Percentiles rank a stretch among this genome's conserved stretches.
Conservation (phyloP, 2,113 vertebrate genomes). For the Natator depressus region DNA sequence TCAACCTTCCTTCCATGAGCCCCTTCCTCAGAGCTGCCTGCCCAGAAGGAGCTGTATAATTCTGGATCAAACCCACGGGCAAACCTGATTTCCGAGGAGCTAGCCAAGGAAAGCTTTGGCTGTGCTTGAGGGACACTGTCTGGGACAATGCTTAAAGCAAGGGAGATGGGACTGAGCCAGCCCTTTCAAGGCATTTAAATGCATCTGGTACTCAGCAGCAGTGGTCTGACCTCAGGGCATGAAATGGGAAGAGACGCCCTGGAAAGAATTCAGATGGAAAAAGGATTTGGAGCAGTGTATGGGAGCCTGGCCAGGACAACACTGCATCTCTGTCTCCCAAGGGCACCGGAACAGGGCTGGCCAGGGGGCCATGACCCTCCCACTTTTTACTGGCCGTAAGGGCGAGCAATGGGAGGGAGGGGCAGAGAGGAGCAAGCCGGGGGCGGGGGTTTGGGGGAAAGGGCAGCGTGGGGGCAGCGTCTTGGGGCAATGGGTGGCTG, state of each 20-base stretch:
- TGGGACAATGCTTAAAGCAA: fast-evolving
- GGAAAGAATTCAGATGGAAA: background rate
- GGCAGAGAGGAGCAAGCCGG: background rate
- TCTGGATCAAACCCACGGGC: background rate
- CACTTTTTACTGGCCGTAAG: no score
- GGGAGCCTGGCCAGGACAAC: background rate
- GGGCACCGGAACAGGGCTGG: no score
- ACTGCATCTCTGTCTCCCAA: background rate
- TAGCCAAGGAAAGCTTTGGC: background rate
- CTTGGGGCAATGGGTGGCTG: no score
- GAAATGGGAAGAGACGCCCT: background rate
- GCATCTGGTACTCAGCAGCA: background rate
- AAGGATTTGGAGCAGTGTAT: background rate
- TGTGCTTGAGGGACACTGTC: background rate
- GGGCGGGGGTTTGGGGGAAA: background rate
- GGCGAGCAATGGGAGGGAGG: no score
- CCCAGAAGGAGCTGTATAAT: fast-evolving
- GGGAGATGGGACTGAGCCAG: background rate
- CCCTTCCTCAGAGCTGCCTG: background rate
- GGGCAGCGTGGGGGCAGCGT: background rate
- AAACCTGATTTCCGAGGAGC: background rate
- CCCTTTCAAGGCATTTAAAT: background rate
- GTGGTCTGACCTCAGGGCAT: background rate
- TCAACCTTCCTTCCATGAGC: background rate
- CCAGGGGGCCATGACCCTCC: no score